Evolutionary conservation across 2,888 invertebrate genomes (phyloP), one percentile per base, ranked within the genome.

Genomic region (Amblyjoppa proteus): DNA sequence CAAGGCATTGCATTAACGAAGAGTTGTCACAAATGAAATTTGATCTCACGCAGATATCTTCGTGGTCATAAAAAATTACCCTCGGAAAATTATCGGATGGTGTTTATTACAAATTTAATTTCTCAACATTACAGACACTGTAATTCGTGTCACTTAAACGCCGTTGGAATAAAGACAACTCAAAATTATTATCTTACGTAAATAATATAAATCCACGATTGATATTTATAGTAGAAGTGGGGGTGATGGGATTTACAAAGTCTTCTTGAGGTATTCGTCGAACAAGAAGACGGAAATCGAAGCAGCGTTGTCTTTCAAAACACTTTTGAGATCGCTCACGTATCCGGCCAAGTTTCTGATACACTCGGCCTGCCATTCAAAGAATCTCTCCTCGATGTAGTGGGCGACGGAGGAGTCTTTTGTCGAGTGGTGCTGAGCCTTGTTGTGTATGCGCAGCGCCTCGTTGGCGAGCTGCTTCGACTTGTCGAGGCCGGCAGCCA

Each of bases 311-410:
- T 94, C 94, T 68, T 94, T 94, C 87, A 97, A 94, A 91, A 97
- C 94, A 78, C 95, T 95, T 92, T 96, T 96, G 91, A 98, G 95
- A 94, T 98, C 97, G 20, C 95, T 95, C 81, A 96, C 95, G 94
- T 97, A 96, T 2, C 98, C 98, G 31, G 97, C 96, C 45, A 98
- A 93, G 61, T 95, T 94, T 64, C 98, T 95, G 89, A 98, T 95
- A 13, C 94, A 95, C 70, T 96, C 95, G 0, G 97, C 94, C 75
- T 97, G 97, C 84, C 96, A 94, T 90, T 96, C 96, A 79, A 97
- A 95, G 94, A 97, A 97, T 89, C 97, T 95, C 88, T 97, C 97
- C 89, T 98, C 97, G 1, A 98, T 92, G 91, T 96, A 97, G 88
- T 97, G 97, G 20, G 97, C 96, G 87, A 97, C 94, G 95, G 89